Conservation (phyloP, 2,113 vertebrate species). For the Rousettus leschenaultii region DNA sequence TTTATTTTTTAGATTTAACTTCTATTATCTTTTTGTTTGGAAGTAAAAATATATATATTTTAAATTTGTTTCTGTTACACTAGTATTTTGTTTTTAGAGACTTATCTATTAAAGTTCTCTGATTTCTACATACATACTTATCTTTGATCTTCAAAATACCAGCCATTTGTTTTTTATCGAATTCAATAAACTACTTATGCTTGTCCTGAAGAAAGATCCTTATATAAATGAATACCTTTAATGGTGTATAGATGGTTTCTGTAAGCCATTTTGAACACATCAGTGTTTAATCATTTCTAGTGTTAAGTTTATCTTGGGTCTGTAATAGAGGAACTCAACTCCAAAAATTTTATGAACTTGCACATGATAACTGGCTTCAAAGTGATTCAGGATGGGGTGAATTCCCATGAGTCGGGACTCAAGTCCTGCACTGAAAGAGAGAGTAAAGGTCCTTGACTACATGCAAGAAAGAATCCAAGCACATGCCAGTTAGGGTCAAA, state of each 20-base stretch:
- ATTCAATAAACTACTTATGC: background rate
- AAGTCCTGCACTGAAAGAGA: too few relatives aligned
- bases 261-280: background rate
- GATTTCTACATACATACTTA: background rate
- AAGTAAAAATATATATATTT: background rate
- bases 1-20: background rate
- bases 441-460: too few relatives aligned
- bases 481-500: too few relatives aligned
- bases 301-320: background rate
- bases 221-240: constrained; percentile 43
- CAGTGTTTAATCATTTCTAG: constrained; percentile 35
- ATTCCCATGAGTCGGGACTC: too few relatives aligned
- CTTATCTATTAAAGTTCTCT: background rate
- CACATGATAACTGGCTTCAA: background rate
- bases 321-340: background rate
- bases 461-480: too few relatives aligned
- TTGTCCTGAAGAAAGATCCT: background rate
- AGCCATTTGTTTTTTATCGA: constrained; percentile 19
- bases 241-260: background rate
- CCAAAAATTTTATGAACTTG: background rate
- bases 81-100: background rate
- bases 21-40: background rate
- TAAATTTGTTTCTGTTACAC: background rate
- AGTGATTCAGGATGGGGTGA: background rate
- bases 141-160: constrained; percentile 20